Conservation (phyloP, 2,113 vertebrate species). For the Eidolon helvum region DNA sequence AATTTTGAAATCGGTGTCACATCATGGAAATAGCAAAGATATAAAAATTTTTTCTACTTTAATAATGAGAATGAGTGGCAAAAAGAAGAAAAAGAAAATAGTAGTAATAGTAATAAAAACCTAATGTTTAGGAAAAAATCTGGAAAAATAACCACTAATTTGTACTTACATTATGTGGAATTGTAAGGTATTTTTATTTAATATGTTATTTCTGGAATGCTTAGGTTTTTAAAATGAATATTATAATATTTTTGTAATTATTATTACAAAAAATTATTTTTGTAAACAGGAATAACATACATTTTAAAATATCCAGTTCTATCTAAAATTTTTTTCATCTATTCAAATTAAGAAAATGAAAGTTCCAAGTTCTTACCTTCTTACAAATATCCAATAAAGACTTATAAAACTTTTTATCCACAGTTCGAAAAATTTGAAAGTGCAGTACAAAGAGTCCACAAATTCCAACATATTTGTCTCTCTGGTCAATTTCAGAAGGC, state of each 20-base stretch:
- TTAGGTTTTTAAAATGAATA: not conserved
- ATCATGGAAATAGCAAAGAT: slow-evolving; percentile 30
- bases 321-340: slow-evolving; percentile 14
- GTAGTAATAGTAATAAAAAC: not conserved
- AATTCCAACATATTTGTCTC: slow-evolving; percentile 94
- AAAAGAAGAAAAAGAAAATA: not conserved
- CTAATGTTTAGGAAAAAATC: not conserved
- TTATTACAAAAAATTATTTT: not conserved
- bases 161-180: not conserved
- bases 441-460: slow-evolving; percentile 96
- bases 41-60: not conserved
- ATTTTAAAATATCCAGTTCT: slow-evolving; percentile 22
- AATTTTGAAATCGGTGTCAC: not conserved
- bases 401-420: slow-evolving; percentile 98
- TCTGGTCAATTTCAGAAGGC: slow-evolving; percentile 97
- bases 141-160: not conserved
- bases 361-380: slow-evolving; percentile 88
- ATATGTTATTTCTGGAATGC: not conserved
- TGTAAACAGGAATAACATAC: slow-evolving; percentile 27
- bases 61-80: not conserved
- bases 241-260: not conserved
- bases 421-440: slow-evolving; percentile 96
- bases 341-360: slow-evolving; percentile 44
- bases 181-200: not conserved
- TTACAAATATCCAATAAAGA: slow-evolving; percentile 95